phyloP scores from a whole-genome alignment of 2,888 invertebrate genomes.

The Melikaiella ostensackeni region DNA sequence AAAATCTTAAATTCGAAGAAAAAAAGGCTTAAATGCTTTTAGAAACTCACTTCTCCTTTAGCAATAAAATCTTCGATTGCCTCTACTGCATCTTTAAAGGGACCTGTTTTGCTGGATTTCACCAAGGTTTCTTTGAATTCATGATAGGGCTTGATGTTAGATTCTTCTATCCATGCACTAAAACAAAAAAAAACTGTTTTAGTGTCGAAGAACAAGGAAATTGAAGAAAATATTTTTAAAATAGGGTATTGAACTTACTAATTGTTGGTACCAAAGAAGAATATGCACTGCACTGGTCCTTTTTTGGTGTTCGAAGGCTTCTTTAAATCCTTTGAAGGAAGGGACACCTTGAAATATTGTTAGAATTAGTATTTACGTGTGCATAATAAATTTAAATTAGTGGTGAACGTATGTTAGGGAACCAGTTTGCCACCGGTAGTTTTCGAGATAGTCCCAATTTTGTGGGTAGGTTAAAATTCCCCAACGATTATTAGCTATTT shows the following conservation, averaged over 20 bases:
- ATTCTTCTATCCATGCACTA: slow-evolving; percentile 94
- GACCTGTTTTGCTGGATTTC: slow-evolving; percentile 85
- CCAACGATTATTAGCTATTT: no score
- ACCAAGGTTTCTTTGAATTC: slow-evolving; percentile 88
- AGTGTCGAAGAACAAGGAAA: slow-evolving; percentile 13
- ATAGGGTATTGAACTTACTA: slow-evolving; percentile 85
- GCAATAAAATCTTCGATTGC: slow-evolving; percentile 89
- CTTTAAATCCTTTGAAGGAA: slow-evolving; percentile 87
- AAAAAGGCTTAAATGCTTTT: slow-evolving; percentile 23
- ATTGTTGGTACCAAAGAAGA: slow-evolving; percentile 96
- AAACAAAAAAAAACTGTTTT: slow-evolving; percentile 44
- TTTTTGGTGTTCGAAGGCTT: slow-evolving; percentile 83
- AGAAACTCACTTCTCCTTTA: slow-evolving; percentile 82
- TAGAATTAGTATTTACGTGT: slow-evolving; percentile 7
- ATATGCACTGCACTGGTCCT: slow-evolving; percentile 88
- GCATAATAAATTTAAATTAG: neutral
- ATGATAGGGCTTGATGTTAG: slow-evolving; percentile 89
- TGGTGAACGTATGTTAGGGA: neutral
- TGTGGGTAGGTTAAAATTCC: no score
- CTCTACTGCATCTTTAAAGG: slow-evolving; percentile 88
- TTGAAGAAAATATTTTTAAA: neutral
- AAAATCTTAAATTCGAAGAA: neutral
- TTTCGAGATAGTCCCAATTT: no score
- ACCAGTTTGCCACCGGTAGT: no score
- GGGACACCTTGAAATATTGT: slow-evolving; percentile 84